These are phyloP conservation scores for Sceliomorpha sp. DNA, from an alignment of 2,888 invertebrate species.

Conservation along the genomic window DNA sequence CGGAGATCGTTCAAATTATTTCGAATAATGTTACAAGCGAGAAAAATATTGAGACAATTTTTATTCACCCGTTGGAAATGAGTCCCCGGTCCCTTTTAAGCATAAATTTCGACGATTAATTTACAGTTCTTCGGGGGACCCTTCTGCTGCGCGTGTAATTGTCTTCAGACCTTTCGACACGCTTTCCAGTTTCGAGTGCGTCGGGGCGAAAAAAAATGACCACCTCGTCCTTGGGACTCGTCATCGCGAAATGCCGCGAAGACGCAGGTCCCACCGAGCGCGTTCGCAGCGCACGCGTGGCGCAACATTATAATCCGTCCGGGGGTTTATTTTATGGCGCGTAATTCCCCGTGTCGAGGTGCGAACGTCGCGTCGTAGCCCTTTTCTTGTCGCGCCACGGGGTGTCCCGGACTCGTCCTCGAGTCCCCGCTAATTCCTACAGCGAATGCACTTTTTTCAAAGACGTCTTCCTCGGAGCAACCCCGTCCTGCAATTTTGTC, in stretches of 20 bases:
- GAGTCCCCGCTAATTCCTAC: constrained; percentile 75
- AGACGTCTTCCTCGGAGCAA: constrained; percentile 19
- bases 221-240: constrained; percentile 51
- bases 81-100: too few species aligned
- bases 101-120: too few species aligned
- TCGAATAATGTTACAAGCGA: too few species aligned
- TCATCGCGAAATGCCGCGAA: constrained; percentile 43
- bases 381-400: constrained; percentile 76
- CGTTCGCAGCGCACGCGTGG: constrained; percentile 60
- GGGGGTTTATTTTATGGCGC: constrained; percentile 76
- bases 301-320: constrained; percentile 75
- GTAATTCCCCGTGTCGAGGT: constrained; percentile 77
- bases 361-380: constrained; percentile 77
- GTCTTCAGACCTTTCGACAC: constrained; percentile 51
- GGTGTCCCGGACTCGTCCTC: constrained; percentile 69
- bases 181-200: constrained; percentile 49
- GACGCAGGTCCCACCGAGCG: constrained; percentile 40
- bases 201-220: constrained; percentile 43
- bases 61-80: too few species aligned
- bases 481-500: too few species aligned
- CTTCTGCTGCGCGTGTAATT: constrained; percentile 20
- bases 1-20: too few species aligned
- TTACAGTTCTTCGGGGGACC: too few species aligned
- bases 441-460: constrained; percentile 58
- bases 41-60: too few species aligned